phyloP scores from a whole-genome alignment of 2,888 invertebrate species.

The Mythimna albipuncta region DNA sequence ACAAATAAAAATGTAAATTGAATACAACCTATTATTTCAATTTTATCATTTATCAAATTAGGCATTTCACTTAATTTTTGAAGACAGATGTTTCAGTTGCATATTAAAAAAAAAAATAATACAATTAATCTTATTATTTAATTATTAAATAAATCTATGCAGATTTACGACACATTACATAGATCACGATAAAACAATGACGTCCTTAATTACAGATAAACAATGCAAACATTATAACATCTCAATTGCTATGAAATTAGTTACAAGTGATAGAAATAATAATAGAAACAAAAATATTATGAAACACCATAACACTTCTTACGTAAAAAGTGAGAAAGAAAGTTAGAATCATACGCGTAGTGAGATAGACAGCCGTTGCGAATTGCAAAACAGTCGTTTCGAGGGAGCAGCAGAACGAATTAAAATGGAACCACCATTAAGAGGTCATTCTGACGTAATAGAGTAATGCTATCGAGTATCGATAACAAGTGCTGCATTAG shows the following conservation, averaged over 20 bases:
- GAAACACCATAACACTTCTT: slow-evolving; percentile 63
- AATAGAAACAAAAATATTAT: slow-evolving; percentile 45
- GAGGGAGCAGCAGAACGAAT: slow-evolving; percentile 75
- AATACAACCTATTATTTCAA: slow-evolving; percentile 26
- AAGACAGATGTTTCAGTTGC: background rate
- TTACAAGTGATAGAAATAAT: slow-evolving; percentile 48
- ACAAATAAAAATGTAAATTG: slow-evolving; percentile 40
- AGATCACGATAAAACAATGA: background rate
- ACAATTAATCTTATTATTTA: background rate
- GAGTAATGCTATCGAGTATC: slow-evolving; percentile 66
- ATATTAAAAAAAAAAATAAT: background rate
- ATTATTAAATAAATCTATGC: background rate
- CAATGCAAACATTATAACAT: slow-evolving; percentile 27
- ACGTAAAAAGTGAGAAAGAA: slow-evolving; percentile 73
- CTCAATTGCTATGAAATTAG: slow-evolving; percentile 41
- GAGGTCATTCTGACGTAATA: slow-evolving; percentile 71
- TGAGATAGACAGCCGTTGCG: slow-evolving; percentile 70
- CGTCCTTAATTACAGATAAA: slow-evolving; percentile 21
- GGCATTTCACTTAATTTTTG: background rate
- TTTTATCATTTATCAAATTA: slow-evolving; percentile 1
- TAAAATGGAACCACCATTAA: slow-evolving; percentile 65
- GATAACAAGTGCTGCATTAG: slow-evolving; percentile 77
- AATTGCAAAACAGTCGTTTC: slow-evolving; percentile 75
- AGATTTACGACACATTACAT: background rate
- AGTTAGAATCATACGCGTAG: slow-evolving; percentile 67